phyloP scores from a whole-genome alignment of 2,113 vertebrate genomes.

The Petaurus breviceps region DNA sequence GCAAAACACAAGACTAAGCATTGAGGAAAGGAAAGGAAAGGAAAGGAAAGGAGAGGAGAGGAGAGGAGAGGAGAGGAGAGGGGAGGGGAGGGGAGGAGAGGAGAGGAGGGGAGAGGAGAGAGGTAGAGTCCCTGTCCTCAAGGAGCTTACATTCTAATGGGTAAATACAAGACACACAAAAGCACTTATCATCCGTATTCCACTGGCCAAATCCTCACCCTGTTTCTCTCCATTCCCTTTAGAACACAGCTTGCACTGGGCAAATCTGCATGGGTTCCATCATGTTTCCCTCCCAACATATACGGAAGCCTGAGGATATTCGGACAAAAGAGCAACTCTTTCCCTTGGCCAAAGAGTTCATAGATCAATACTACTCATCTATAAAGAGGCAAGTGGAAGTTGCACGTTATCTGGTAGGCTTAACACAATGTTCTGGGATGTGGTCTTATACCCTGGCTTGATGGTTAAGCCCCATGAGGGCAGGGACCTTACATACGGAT shows the following conservation, averaged over 20 bases:
- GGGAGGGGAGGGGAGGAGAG: too few relatives aligned
- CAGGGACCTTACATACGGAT: not conserved
- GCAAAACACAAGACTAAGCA: not conserved
- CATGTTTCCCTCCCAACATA: conserved; percentile 87
- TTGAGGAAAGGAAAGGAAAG: not conserved
- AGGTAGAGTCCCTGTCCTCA: not conserved
- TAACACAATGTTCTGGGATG: not conserved
- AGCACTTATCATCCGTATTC: not conserved
- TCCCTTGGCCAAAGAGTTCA: conserved; percentile 94
- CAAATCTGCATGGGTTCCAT: conserved; percentile 93
- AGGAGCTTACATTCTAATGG: not conserved
- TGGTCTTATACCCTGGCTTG: not conserved
- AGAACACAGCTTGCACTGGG: conserved; percentile 91
- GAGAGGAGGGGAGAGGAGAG: not conserved
- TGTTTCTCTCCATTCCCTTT: conserved; percentile 47
- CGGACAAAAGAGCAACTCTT: conserved; percentile 90
- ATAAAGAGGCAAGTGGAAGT: conserved; percentile 91
- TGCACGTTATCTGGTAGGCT: not conserved
- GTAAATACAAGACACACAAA: not conserved
- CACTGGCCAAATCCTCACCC: accelerated
- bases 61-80: too few relatives aligned
- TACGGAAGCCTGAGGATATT: conserved; percentile 89
- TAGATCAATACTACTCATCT: conserved; percentile 97
- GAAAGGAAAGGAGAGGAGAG: too few relatives aligned
- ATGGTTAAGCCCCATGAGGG: not conserved